phyloP scores from a whole-genome alignment of 2,888 invertebrate species.

The Acutogordius australiensis region DNA sequence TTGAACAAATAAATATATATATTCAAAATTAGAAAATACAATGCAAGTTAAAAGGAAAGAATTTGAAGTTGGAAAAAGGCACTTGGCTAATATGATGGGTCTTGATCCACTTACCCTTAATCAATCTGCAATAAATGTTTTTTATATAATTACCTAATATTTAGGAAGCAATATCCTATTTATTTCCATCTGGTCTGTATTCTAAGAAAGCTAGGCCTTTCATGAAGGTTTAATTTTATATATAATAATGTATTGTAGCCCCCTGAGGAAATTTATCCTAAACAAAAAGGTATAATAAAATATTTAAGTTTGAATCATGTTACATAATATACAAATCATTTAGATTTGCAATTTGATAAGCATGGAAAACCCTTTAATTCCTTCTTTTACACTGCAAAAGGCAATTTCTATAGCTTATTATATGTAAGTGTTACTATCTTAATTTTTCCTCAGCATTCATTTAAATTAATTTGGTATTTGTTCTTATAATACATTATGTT shows the following conservation, averaged over 20 bases:
- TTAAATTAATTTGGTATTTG: not conserved
- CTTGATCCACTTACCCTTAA: slow-evolving; percentile 58
- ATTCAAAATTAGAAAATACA: slow-evolving; percentile 50
- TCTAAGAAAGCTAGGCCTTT: slow-evolving; percentile 53
- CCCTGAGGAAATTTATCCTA: slow-evolving; percentile 37
- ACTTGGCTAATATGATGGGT: slow-evolving; percentile 96
- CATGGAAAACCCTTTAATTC: slow-evolving; percentile 62
- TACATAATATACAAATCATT: not conserved
- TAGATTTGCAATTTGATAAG: slow-evolving; percentile 24
- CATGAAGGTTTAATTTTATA: slow-evolving; percentile 32
- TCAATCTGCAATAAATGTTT: slow-evolving; percentile 54
- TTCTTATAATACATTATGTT: slow-evolving; percentile 12
- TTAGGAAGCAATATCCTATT: slow-evolving; percentile 54
- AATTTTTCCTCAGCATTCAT: slow-evolving; percentile 14
- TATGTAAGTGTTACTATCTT: slow-evolving; percentile 33
- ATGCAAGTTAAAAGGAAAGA: slow-evolving; percentile 46
- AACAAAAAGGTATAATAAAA: slow-evolving; percentile 31
- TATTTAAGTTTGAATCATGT: not conserved
- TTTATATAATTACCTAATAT: slow-evolving; percentile 17
- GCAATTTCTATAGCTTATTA: slow-evolving; percentile 50
- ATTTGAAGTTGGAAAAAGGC: slow-evolving; percentile 63
- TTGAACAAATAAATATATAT: too few relatives aligned
- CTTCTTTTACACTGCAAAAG: slow-evolving; percentile 61
- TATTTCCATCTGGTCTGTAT: slow-evolving; percentile 76
- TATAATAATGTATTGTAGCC: slow-evolving; percentile 23